Evolutionary conservation across 1,140 invertebrate species (phyloP), one percentile per base, ranked within the genome.

Genomic region (Dinothrombium tinctorium): DNA sequence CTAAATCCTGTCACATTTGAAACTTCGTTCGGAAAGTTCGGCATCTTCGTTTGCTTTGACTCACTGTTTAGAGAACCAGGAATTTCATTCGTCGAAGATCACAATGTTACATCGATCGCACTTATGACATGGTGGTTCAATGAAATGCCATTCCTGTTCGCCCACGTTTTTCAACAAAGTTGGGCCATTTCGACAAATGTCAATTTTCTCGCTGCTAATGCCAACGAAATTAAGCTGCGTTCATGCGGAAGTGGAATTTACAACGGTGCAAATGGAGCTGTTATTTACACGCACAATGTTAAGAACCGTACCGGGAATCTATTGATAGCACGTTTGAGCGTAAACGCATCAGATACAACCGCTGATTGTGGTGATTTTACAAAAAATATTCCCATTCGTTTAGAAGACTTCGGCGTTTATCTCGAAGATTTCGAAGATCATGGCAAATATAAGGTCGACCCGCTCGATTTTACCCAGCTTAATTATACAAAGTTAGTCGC

Each of bases 11-110:
- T 61, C 0, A 65, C 56, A 4, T 83, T 86, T 45, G 56, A 59
- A 4, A 60, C 72, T 0, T 53, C 53, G 23, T 31, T 47, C 19
- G 44, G 46, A 4, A 40, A 62, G 12, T 86, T 89, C 53, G 80
- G 77, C 1, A 57, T 71, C 1, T 62, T 80, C 20, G 72, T 69
- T 39, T 76, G 75, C 46, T 76, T 76, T 48, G 79, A 86, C 53
- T 62, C 83, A 17, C 46, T 80, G 1, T 73, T 72, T 50, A 49
- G 66, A 32, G 52, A 63, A 4, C 78, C 79, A 0, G 57, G 66
- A 0, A 49, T 66, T 5, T 51, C 59, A 20, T 43, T 58, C 2
- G 51, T 76, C 2, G 47, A 61, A 19, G 56, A 66, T 21, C 42
- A 58, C 6, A 56, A 60, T 1, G 51, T 81, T 2, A 68, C 60